Conservation (phyloP, 2,888 invertebrate species). For the Pammene aurita region DNA sequence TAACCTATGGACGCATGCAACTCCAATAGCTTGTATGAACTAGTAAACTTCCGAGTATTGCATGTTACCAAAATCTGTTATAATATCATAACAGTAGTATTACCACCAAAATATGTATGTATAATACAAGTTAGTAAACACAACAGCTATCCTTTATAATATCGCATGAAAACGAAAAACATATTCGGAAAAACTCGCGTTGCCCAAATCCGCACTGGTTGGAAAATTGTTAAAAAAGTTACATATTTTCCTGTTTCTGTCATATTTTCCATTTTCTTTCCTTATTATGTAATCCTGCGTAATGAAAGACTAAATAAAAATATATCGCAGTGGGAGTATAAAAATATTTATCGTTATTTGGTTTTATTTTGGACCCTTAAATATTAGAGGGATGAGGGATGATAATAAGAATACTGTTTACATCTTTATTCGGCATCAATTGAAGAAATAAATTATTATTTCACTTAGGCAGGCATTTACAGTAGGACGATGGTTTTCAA, state of each 20-base stretch:
- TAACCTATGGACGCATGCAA: too few relatives aligned
- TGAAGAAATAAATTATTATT: too few relatives aligned
- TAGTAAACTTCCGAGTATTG: too few relatives aligned
- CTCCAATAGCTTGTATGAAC: too few relatives aligned
- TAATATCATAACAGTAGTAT: too few relatives aligned
- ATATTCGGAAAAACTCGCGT: neutral
- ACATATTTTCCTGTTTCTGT: neutral
- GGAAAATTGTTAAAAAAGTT: neutral
- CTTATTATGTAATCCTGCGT: slow-evolving; percentile 14
- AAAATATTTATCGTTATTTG: neutral
- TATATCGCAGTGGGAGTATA: slow-evolving; percentile 4
- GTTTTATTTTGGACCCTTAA: neutral
- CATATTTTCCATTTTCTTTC: slow-evolving; percentile 9
- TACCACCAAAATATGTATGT: too few relatives aligned
- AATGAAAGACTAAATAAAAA: slow-evolving; percentile 7
- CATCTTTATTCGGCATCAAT: neutral
- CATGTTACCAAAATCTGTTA: too few relatives aligned
- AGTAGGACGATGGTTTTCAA: too few relatives aligned
- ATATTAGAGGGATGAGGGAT: neutral
- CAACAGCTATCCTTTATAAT: neutral
- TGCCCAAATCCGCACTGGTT: neutral
- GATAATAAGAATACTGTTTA: neutral
- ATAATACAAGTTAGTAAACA: too few relatives aligned
- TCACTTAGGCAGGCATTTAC: too few relatives aligned
- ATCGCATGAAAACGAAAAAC: neutral